Base-by-base conservation (phyloP, 2,113 vertebrate species). In the Trachemys scripta region DNA sequence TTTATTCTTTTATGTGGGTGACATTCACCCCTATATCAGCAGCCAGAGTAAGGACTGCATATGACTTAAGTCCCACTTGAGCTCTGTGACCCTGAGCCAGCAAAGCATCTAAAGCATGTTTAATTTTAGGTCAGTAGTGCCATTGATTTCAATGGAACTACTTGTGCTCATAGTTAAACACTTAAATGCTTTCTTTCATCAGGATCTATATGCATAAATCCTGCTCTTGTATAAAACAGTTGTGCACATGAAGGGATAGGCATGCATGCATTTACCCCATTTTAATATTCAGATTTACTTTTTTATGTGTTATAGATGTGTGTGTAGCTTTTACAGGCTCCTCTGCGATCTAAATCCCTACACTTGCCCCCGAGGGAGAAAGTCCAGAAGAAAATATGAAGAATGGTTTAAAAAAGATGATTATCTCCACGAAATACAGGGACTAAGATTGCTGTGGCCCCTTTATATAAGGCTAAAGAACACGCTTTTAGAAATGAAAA, bases 121-220 rank as follows among this genome's bases (percentile, higher is more conserved):
- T 93, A 85, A 91, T 35, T 94, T 90, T 20, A 90, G 87, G 19
- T 31, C 78, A 83, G 29, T 29, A 93, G 72, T 10, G 82, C 12
- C 5, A 72, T 31, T 65, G 80, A 90, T 90, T 94, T 92, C 78
- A 84, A 42, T 12, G 31, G 80, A 54, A 2, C 2, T 57, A 7
- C 1, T 1, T 0, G 0, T 47, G 19, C 5, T n/a, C 82, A 93
- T 87, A 85, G n/a, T 79, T 17, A 92, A 93, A n/a, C 29, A 80
- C 35, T 96, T 93, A 80, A 89, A 62, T 22, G 12, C 81, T 94
- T 82, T 82, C 88, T 10, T 90, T 42, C 59, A 85, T 93, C 69
- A 72, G 86, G 95, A 25, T 45, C 69, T 75, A 24, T 22, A 42
- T 75, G 20, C 38, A 93, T 0, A 0, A 97, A 72, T 81, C 56